Conservation (phyloP, 1,140 invertebrate genomes). For the Protaetia brevitarsis region DNA sequence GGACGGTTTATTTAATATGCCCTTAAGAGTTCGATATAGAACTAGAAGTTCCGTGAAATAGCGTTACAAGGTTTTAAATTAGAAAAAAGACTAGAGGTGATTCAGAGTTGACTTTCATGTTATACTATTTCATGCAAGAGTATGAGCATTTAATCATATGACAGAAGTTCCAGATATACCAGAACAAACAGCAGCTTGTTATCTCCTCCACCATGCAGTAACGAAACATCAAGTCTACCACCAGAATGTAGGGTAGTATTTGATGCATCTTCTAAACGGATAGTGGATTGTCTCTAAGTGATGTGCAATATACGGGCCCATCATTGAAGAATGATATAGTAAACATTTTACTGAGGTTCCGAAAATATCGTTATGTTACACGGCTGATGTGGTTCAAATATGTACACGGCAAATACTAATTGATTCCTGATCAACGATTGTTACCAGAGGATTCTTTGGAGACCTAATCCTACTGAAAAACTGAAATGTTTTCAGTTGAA, state of each 20-base stretch:
- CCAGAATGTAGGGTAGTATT: not conserved
- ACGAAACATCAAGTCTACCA: not conserved
- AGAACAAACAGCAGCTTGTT: not conserved
- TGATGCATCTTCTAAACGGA: not conserved
- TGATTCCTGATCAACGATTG: constrained; percentile 32
- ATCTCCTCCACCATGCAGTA: constrained; percentile 15
- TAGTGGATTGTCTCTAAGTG: not conserved
- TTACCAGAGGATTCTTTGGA: constrained; percentile 44
- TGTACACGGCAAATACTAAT: constrained; percentile 36
- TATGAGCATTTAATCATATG: constrained; percentile 40
- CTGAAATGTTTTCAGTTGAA: constrained; percentile 39
- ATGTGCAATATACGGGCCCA: not conserved
- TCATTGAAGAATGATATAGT: not conserved
- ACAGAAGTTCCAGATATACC: not conserved
- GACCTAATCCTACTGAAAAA: constrained; percentile 29
- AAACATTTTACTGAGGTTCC: not conserved
- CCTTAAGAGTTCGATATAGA: not conserved
- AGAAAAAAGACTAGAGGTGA: constrained; percentile 33
- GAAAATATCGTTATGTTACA: not conserved
- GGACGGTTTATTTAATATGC: constrained; percentile 10
- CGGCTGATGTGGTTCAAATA: constrained; percentile 6
- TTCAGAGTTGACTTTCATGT: constrained; percentile 25
- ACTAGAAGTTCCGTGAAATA: not conserved
- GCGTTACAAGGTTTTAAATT: constrained; percentile 33
- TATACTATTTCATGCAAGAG: constrained; percentile 43